Conservation (phyloP, 2,888 invertebrate genomes). For the Euplexia lucipara region DNA sequence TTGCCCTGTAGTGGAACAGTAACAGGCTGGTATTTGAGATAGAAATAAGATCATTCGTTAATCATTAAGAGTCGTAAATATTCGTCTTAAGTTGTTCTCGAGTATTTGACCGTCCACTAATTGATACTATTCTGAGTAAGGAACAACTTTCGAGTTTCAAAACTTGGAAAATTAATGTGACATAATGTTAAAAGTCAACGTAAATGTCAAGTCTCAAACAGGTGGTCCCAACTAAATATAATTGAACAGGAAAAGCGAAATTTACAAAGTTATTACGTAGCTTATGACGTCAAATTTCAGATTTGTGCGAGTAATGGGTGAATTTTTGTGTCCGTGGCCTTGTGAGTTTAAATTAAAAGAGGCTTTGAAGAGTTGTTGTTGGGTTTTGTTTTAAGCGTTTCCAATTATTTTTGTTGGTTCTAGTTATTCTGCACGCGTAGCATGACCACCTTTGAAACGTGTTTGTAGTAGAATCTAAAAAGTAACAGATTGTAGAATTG, state of each 20-base stretch:
- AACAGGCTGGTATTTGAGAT: too few relatives aligned
- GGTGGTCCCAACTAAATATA: slow-evolving; percentile 28
- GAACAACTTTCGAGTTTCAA: not conserved
- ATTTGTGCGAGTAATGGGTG: slow-evolving; percentile 44
- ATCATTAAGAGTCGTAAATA: too few relatives aligned
- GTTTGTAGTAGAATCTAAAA: too few relatives aligned
- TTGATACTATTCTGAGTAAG: not conserved
- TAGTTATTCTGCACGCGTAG: too few relatives aligned
- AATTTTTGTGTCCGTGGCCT: slow-evolving; percentile 20
- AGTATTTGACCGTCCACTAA: not conserved
- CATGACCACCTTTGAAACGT: too few relatives aligned
- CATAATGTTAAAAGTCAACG: slow-evolving; percentile 14
- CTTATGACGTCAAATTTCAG: slow-evolving; percentile 42
- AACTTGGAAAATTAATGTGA: slow-evolving; percentile 26
- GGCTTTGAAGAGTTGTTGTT: slow-evolving; percentile 13
- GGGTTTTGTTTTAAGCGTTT: slow-evolving; percentile 18
- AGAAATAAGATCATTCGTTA: too few relatives aligned
- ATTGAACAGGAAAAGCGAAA: slow-evolving; percentile 41
- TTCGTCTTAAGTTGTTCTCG: too few relatives aligned
- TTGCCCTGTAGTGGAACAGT: too few relatives aligned
- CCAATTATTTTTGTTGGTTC: slow-evolving; percentile 6
- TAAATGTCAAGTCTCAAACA: slow-evolving; percentile 31
- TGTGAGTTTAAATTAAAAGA: slow-evolving; percentile 36
- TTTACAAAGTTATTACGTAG: slow-evolving; percentile 36
- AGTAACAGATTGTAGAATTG: too few relatives aligned